Conservation (phyloP, 2,113 vertebrate species). For the Chaenogobius annularis region DNA sequence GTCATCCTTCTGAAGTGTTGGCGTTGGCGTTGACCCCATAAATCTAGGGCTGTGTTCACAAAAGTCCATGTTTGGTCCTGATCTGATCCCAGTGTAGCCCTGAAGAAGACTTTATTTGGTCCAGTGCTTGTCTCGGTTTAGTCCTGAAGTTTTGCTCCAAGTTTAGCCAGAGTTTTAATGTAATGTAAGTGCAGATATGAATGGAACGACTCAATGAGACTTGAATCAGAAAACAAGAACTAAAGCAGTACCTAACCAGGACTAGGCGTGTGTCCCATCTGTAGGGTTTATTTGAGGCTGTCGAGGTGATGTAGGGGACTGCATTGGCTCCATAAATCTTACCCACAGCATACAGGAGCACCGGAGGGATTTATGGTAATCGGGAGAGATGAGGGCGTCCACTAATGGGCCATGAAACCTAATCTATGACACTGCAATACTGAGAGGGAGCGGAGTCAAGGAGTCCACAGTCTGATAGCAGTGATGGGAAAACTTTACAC, state of each 20-base stretch:
- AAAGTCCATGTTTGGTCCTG: too few species aligned
- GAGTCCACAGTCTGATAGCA: neutral
- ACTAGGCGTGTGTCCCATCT: constrained; percentile 18
- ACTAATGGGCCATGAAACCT: constrained; percentile 69
- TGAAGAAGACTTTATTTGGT: too few species aligned
- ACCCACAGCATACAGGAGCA: constrained; percentile 34
- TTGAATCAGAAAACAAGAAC: neutral
- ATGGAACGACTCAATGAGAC: neutral
- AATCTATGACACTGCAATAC: constrained; percentile 64
- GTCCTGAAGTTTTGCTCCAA: too few species aligned
- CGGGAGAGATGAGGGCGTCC: constrained; percentile 50
- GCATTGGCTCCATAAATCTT: constrained; percentile 49
- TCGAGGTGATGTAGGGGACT: constrained; percentile 31
- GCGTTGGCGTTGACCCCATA: too few species aligned
- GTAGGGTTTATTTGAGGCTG: constrained; percentile 43
- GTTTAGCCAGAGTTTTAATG: too few species aligned
- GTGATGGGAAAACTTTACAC: neutral
- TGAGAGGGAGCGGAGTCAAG: constrained; percentile 27
- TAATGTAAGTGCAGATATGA: too few species aligned
- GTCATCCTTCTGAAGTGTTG: too few species aligned
- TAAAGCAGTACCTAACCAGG: neutral
- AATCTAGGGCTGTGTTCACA: too few species aligned
- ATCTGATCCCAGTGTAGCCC: too few species aligned
- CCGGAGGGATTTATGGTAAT: constrained; percentile 64
- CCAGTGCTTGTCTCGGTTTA: too few species aligned